Percentiles rank a stretch among this genome's conserved stretches.
Evolutionary conservation across 2,797 vertebrate genomes (phyloP).

Genomic region (Euthynnus affinis): DNA sequence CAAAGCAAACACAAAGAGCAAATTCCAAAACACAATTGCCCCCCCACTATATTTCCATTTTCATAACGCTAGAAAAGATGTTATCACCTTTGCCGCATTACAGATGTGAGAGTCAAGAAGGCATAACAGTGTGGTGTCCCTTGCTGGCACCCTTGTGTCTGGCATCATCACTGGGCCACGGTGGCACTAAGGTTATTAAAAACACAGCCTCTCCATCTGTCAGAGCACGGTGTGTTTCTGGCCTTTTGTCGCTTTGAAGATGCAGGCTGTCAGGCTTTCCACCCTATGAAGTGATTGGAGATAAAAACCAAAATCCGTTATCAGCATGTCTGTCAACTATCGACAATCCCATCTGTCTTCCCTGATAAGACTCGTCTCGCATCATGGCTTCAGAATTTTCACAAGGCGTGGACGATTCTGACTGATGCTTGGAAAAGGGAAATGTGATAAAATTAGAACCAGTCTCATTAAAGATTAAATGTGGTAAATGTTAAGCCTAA

Average conservation of each 20-base stretch:
- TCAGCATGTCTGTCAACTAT: slow-evolving; percentile 88
- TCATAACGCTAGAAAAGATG: slow-evolving; percentile 49
- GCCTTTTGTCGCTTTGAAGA: slow-evolving; percentile 86
- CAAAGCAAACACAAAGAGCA: slow-evolving; percentile 58
- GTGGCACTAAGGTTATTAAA: slow-evolving; percentile 78
- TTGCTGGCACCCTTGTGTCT: slow-evolving; percentile 49
- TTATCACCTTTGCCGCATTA: slow-evolving; percentile 61
- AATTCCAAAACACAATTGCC: slow-evolving; percentile 42
- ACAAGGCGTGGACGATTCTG: slow-evolving; percentile 67
- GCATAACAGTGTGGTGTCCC: slow-evolving; percentile 42
- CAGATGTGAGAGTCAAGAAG: slow-evolving; percentile 65
- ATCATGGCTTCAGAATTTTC: slow-evolving; percentile 69
- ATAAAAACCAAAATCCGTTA: slow-evolving; percentile 86
- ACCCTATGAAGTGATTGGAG: slow-evolving; percentile 81
- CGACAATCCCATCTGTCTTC: slow-evolving; percentile 87
- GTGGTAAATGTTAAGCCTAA: slow-evolving; percentile 73
- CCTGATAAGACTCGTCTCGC: slow-evolving; percentile 80
- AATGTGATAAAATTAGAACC: slow-evolving; percentile 73
- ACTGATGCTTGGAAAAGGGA: slow-evolving; percentile 69
- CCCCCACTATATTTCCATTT: slow-evolving; percentile 51
- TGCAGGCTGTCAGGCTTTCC: slow-evolving; percentile 78
- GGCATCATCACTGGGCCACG: slow-evolving; percentile 56
- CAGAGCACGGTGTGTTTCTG: slow-evolving; percentile 72
- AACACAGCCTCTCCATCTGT: slow-evolving; percentile 77
- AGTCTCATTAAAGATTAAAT: slow-evolving; percentile 79